These are phyloP conservation scores for Chouioia cunea DNA, from an alignment of 2,888 invertebrate species.

Conservation along the genomic window DNA sequence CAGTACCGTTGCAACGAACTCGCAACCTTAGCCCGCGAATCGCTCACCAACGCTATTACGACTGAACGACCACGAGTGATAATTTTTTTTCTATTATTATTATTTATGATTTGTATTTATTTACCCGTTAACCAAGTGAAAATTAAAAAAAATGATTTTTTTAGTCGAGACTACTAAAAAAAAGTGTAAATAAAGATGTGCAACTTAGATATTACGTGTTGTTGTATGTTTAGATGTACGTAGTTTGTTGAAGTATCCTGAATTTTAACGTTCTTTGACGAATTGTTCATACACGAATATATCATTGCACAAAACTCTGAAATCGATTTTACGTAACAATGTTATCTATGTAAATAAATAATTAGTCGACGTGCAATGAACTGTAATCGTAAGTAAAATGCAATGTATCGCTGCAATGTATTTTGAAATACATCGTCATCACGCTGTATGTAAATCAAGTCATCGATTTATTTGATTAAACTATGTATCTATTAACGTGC, in stretches of 20 bases:
- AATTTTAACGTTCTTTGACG: slow-evolving; percentile 36
- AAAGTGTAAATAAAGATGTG: slow-evolving; percentile 39
- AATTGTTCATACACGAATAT: slow-evolving; percentile 31
- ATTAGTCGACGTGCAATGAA: slow-evolving; percentile 16
- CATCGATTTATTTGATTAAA: slow-evolving; percentile 46
- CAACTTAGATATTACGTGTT: slow-evolving; percentile 15
- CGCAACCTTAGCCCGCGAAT: slow-evolving; percentile 14
- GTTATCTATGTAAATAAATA: slow-evolving; percentile 44
- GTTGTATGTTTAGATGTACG: slow-evolving; percentile 13
- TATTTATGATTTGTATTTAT: slow-evolving; percentile 7
- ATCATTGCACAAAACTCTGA: slow-evolving; percentile 26
- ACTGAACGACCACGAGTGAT: neutral
- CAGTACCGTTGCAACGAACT: neutral
- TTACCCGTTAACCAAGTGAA: no score
- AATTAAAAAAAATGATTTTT: no score
- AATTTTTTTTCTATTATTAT: neutral
- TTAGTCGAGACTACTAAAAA: no score
- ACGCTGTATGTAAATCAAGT: slow-evolving; percentile 41
- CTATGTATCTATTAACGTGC: slow-evolving; percentile 39
- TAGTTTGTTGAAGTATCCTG: slow-evolving; percentile 28
- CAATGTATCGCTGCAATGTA: slow-evolving; percentile 32
- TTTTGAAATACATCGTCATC: slow-evolving; percentile 9
- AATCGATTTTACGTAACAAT: slow-evolving; percentile 36
- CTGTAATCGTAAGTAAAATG: slow-evolving; percentile 24
- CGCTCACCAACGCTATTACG: neutral